These are phyloP conservation scores for Polydrusus cervinus DNA, from an alignment of 2,888 invertebrate genomes.

Conservation along the genomic window DNA sequence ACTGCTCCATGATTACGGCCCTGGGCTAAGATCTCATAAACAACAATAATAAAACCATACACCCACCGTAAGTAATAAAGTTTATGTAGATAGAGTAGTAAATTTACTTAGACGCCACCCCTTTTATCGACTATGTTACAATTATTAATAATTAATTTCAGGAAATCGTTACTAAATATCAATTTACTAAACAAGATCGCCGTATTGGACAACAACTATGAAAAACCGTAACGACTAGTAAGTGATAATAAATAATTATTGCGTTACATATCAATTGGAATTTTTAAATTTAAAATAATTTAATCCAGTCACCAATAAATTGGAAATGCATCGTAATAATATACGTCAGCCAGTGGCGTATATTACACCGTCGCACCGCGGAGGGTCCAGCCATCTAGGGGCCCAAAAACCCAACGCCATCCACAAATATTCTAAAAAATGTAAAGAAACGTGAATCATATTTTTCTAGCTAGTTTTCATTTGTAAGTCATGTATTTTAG, in stretches of 20 bases:
- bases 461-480: too few species aligned
- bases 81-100: slow-evolving; percentile 44
- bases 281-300: too few species aligned
- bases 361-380: too few species aligned
- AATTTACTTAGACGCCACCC: slow-evolving; percentile 52
- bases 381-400: too few species aligned
- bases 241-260: not conserved
- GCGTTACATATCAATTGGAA: too few species aligned
- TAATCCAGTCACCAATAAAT: too few species aligned
- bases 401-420: too few species aligned
- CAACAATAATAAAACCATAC: slow-evolving; percentile 44
- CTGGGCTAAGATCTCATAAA: slow-evolving; percentile 36
- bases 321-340: too few species aligned
- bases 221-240: slow-evolving; percentile 5
- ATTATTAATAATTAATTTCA: slow-evolving; percentile 51
- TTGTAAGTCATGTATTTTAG: too few species aligned
- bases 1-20: slow-evolving; percentile 28
- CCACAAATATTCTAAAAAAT: too few species aligned
- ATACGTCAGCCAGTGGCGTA: too few species aligned
- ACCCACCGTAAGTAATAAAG: slow-evolving; percentile 46
- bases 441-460: too few species aligned
- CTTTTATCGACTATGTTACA: slow-evolving; percentile 50
- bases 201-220: not conserved
- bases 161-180: slow-evolving; percentile 46
- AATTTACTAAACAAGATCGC: slow-evolving; percentile 21